Evolutionary conservation across 2,888 invertebrate species (phyloP), one percentile per base, ranked within the genome.

Genomic region (Diachrysia chrysitis): DNA sequence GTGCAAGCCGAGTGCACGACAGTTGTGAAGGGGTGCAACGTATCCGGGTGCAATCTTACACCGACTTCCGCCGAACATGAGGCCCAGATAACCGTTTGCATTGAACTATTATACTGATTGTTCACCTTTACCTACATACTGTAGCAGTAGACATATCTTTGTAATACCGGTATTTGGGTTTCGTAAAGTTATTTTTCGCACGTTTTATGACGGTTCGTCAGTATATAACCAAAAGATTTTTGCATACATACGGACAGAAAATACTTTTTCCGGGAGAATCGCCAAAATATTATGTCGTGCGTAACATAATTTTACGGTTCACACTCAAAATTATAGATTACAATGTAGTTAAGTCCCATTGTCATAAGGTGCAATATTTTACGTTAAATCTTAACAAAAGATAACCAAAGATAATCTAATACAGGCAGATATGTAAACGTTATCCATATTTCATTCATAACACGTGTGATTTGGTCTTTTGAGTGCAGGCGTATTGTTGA

Each of bases 41-140:
- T 81, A 88, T 91, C 92, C 90, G 90, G 87, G 89, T 91, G 93
- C 90, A 93, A 93, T 90, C 90, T 90, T 90, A 93, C 89, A 93
- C 93, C 89, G 78, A 92, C 93, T 91, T 94, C 94, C 94, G 90
- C 66, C 82, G 76, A 73, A 73, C 63, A 64, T 81, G 77, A 71
- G 61, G 58, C 64, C 51, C 64, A 65, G 69, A 70, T 78, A 79
- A 77, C 71, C 62, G 71, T 69, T 63, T 66, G 63, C 35, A 56
- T 69, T 70, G 55, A 58, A 71, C 69, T 76, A 69, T 66, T 59
- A 56, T 60, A 70, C 56, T n/a, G 51, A 76, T 63, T 67, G 66
- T 66, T 19, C 29, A 56, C 35, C 53, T 51, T 66, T n/a, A n/a
- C 60, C 21, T 58, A n/a, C n/a, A 58, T 54, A 57, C 32, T 29